Conservation (phyloP, 1,140 invertebrate species). For the Lanistes nyassanus region DNA sequence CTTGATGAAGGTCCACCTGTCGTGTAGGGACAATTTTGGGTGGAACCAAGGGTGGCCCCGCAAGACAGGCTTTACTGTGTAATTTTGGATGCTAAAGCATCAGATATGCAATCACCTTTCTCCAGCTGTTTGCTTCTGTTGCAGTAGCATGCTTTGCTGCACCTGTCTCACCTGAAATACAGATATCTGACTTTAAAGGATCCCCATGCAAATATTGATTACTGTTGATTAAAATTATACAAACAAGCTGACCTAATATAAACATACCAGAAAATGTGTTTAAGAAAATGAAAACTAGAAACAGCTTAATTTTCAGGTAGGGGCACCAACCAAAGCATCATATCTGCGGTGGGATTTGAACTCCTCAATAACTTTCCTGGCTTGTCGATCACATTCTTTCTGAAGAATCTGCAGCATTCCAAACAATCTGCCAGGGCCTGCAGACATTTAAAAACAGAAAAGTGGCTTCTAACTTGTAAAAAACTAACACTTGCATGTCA, state of each 20-base stretch:
- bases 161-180: slow-evolving; percentile 55
- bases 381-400: slow-evolving; percentile 86
- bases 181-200: not conserved
- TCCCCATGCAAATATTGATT: no score
- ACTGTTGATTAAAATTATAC: no score
- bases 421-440: slow-evolving; percentile 79
- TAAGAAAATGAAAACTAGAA: not conserved
- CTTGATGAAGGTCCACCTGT: no score
- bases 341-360: slow-evolving; percentile 82
- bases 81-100: no score
- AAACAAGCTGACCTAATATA: no score
- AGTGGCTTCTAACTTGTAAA: no score
- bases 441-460: slow-evolving; percentile 17
- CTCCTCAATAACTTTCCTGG: slow-evolving; percentile 76
- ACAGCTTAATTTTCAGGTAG: not conserved
- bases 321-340: slow-evolving; percentile 72
- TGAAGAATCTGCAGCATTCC: slow-evolving; percentile 80
- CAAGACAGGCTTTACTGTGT: no score
- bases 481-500: no score
- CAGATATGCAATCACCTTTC: no score
- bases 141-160: slow-evolving; percentile 53
- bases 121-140: slow-evolving; percentile 44
- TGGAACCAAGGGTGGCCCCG: no score
- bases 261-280: no score
- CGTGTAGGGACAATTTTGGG: no score